Evolutionary conservation across 2,888 invertebrate species (phyloP), one percentile per base, ranked within the genome.

Genomic region (Psylliodes chrysocephalus): DNA sequence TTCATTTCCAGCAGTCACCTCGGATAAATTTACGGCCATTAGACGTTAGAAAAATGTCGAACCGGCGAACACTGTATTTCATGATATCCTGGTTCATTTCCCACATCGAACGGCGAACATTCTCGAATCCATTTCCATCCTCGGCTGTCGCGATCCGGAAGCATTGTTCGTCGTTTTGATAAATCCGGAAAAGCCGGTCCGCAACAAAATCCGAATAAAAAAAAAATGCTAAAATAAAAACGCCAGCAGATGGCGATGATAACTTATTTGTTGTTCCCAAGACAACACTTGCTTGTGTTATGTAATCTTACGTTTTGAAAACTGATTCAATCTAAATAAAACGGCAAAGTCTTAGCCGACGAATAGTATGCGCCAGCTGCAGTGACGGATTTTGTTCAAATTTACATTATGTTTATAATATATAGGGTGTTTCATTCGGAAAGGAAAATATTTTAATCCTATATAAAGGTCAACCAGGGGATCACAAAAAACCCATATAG

Each of bases 61-160:
- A 59, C 38, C 57, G 57, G 38, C 49, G 57, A 38, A 18, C 57
- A 40, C 57, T 40, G 57, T 59, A 59, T 59, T 59, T 59, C 57
- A 59, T 49, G 57, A 59, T 59, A 59, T 59, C 57, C 57, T 59
- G 57, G 57, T 59, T 59, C 57, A 59, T 59, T 59, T 59, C 60
- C 52, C 60, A 60, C 60, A 53, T 60, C 53, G 44, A 60, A 52
- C 40, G 12, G 19, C 46, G 35, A 42, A 52, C 52, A 30, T 53
- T 52, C 53, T 53, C 60, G 44, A 60, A 60, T 59, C 57, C 53
- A 60, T 52, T 60, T 60, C 53, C 52, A 60, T 60, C 60, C 51
- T 44, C 51, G 35, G 52, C 56, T 53, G 49, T 44, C 52, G 53
- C n/a, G 19, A 47, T 38, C 49, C 57, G 57, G 57, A 59, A 59